phyloP scores from a whole-genome alignment of 2,113 vertebrate species.

The Numenius arquata region DNA sequence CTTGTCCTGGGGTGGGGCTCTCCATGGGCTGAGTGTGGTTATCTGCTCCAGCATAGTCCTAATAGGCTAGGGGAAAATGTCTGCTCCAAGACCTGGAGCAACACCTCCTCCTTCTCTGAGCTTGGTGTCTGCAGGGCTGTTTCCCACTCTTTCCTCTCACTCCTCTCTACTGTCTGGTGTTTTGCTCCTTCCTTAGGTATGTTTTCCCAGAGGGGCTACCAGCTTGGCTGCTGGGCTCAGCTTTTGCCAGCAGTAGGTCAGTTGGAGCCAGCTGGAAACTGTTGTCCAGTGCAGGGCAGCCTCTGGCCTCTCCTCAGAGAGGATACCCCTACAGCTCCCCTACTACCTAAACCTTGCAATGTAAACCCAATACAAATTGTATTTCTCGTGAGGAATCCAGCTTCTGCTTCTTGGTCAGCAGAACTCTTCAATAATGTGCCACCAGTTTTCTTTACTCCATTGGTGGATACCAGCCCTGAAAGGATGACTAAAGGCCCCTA shows the following conservation, averaged over 20 bases:
- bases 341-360: background rate
- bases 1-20: background rate
- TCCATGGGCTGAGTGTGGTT: background rate
- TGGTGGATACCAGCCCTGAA: background rate
- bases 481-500: background rate
- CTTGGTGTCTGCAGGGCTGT: background rate
- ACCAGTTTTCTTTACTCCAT: background rate
- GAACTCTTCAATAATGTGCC: background rate
- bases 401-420: background rate
- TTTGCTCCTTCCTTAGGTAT: background rate
- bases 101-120: background rate
- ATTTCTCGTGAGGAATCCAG: background rate
- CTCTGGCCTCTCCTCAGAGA: background rate
- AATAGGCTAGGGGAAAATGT: background rate
- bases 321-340: background rate
- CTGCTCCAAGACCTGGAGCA: background rate
- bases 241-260: background rate
- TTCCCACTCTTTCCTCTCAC: background rate
- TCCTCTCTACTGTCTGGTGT: background rate
- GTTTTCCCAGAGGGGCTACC: background rate
- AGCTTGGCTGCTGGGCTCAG: background rate
- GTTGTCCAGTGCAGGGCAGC: background rate
- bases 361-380: background rate
- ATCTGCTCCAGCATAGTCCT: background rate
- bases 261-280: background rate